These are phyloP conservation scores for Caenorhabditis sulstoni DNA, from an alignment of 2,888 invertebrate species.

Conservation along the genomic window DNA sequence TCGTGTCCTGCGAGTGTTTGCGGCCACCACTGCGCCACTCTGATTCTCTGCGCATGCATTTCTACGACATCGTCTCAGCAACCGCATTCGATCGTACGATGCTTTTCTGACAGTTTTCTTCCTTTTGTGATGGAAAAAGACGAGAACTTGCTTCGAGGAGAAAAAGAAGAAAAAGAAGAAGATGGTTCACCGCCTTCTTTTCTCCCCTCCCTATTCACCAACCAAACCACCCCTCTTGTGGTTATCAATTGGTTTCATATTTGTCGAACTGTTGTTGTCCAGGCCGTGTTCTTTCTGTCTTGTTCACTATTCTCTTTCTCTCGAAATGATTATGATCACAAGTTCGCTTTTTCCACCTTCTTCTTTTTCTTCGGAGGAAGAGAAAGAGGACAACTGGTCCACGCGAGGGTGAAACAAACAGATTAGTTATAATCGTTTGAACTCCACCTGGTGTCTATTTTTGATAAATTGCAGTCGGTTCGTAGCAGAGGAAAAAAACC, in stretches of 20 bases:
- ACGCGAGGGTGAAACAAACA: constrained; percentile 34
- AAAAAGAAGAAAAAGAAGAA: constrained; percentile 13
- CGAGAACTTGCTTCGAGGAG: constrained; percentile 16
- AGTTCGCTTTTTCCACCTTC: constrained; percentile 16
- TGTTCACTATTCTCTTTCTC: constrained; percentile 19
- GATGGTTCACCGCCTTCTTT: background rate
- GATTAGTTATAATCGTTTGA: constrained; percentile 48
- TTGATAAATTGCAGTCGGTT: background rate
- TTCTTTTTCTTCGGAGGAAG: constrained; percentile 6
- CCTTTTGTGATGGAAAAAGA: constrained; percentile 43
- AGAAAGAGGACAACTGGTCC: constrained; percentile 24
- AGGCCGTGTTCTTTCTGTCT: constrained; percentile 30
- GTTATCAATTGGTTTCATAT: constrained; percentile 48
- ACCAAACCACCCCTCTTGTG: constrained; percentile 9
- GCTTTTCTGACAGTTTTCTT: constrained; percentile 54
- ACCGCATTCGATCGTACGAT: constrained; percentile 44
- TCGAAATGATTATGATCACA: constrained; percentile 30
- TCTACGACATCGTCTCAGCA: constrained; percentile 30
- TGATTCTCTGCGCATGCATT: constrained; percentile 54
- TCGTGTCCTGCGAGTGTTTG: constrained; percentile 59
- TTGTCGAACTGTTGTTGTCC: constrained; percentile 39
- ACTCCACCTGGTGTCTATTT: constrained; percentile 29
- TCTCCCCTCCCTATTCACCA: constrained; percentile 1
- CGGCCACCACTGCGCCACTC: constrained; percentile 52
- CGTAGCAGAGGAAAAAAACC: background rate